A percentile compares a stretch with the other conserved stretches of the same genome.
Conservation (phyloP, 2,113 vertebrate species). For the Anguilla rostrata region DNA sequence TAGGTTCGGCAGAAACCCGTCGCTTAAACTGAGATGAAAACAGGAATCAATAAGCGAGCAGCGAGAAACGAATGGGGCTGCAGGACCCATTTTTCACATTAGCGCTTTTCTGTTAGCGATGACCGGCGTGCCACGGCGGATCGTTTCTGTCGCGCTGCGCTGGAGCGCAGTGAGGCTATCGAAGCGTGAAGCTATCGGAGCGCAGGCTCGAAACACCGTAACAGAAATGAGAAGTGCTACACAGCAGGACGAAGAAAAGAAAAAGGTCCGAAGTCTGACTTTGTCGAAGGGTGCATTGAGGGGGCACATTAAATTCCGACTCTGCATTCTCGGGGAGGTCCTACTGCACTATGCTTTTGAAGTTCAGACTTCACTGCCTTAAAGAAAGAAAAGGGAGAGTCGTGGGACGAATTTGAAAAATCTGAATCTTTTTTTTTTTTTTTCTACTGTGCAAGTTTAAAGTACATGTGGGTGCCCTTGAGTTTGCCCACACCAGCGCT, state of each 20-base stretch:
- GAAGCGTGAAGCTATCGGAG: not conserved
- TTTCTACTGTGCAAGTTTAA: not conserved
- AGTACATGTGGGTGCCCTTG: not conserved
- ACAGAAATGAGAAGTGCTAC: not conserved
- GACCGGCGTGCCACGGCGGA: not conserved
- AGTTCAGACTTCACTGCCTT: not conserved
- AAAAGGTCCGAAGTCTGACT: not conserved
- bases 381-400: not conserved
- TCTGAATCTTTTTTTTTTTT: not conserved
- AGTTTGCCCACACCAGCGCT: not conserved
- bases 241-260: not conserved
- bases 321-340: not conserved
- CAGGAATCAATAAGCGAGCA: conserved; percentile 1
- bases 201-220: not conserved
- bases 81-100: conserved; percentile 3
- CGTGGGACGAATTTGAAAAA: not conserved
- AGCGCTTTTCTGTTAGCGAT: not conserved
- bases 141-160: not conserved
- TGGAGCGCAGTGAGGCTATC: not conserved
- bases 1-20: not conserved
- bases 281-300: not conserved
- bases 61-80: not conserved
- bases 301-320: not conserved
- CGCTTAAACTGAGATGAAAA: conserved; percentile 1
- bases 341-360: not conserved